phyloP scores from a whole-genome alignment of 2,797 vertebrate species.

The Hylomyscus alleni region DNA sequence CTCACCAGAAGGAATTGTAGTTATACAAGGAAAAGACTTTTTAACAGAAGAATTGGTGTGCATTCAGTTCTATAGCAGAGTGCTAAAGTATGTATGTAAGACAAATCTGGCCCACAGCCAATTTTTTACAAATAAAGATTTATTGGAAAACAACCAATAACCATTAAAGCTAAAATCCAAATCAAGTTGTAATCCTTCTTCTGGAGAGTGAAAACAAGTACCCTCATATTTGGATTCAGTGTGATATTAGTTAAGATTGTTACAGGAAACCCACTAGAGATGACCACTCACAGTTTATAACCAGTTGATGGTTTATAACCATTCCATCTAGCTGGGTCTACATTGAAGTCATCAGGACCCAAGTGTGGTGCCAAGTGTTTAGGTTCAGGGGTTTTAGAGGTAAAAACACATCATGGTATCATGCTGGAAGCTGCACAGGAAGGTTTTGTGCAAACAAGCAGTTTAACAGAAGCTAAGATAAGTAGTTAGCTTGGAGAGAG shows the following conservation, averaged over 20 bases:
- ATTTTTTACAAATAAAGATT: conserved; percentile 2
- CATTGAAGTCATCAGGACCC: neutral
- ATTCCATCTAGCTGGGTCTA: neutral
- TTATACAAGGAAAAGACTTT: neutral
- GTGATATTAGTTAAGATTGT: neutral
- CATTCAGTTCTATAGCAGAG: neutral
- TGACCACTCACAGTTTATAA: neutral
- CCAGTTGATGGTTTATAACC: neutral
- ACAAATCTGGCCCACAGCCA: neutral
- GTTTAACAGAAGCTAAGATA: neutral
- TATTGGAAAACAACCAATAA: neutral
- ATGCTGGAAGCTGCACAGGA: neutral
- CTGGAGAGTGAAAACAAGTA: neutral
- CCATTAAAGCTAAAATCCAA: conserved; percentile 39
- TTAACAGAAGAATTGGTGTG: neutral
- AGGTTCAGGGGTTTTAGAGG: neutral
- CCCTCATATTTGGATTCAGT: neutral
- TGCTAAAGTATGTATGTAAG: neutral
- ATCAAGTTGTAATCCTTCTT: neutral
- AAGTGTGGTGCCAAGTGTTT: neutral
- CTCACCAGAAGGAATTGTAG: neutral
- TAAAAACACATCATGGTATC: neutral
- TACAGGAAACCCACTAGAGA: neutral
- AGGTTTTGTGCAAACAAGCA: neutral
- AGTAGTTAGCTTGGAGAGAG: neutral